Conservation (phyloP, 1,140 invertebrate species). For the Apis dorsata region DNA sequence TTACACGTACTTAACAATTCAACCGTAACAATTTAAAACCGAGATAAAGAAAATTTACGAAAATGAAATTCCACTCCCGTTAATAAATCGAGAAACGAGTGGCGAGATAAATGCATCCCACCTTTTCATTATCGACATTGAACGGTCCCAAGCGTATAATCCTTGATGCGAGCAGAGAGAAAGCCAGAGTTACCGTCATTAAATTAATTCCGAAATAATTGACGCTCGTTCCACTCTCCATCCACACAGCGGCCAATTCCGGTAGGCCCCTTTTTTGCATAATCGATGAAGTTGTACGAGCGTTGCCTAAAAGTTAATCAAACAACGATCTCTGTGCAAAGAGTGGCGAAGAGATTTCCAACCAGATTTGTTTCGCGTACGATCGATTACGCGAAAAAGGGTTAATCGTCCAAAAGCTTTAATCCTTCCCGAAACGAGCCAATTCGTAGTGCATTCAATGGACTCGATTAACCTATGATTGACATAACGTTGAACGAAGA, state of each 20-base stretch:
- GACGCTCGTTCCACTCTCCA: constrained; percentile 43
- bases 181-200: constrained; percentile 39
- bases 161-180: background rate
- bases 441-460: constrained; percentile 6
- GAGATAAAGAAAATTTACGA: background rate
- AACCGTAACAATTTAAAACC: no score
- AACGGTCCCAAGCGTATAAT: constrained; percentile 5
- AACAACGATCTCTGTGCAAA: constrained; percentile 48
- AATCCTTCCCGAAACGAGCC: background rate
- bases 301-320: constrained; percentile 28
- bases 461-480: background rate
- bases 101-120: constrained; percentile 1
- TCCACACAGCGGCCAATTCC: background rate
- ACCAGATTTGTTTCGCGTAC: constrained; percentile 18
- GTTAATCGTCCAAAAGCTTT: constrained; percentile 8
- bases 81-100: background rate
- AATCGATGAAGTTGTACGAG: constrained; percentile 58
- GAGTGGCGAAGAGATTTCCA: background rate
- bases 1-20: no score
- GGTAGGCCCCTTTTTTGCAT: constrained; percentile 28
- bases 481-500: background rate
- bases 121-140: background rate
- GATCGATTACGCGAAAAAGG: constrained; percentile 27
- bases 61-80: background rate
- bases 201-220: constrained; percentile 55